Percentiles rank a stretch among this genome's conserved stretches.
These are phyloP conservation scores for Amphimallon solstitiale DNA, from an alignment of 2,888 invertebrate species.

Conservation along the genomic window DNA sequence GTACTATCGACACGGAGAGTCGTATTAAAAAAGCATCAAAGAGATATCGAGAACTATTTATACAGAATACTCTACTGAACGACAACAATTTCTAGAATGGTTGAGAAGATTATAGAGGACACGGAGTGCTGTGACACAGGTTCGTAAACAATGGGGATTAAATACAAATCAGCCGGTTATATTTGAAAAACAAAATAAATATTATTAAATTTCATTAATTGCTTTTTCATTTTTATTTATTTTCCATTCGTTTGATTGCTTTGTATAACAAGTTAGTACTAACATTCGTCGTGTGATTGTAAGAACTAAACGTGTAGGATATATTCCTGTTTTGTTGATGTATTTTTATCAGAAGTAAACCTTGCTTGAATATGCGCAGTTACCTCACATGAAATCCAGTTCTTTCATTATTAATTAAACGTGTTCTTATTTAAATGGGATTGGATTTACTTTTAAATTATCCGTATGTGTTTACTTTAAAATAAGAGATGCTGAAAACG, in stretches of 20 bases:
- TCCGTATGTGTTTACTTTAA: not conserved
- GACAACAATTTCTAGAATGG: constrained; percentile 63
- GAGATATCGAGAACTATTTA: too few species aligned
- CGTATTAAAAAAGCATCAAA: not conserved
- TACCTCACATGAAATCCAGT: not conserved
- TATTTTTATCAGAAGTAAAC: constrained; percentile 55
- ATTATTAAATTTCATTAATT: too few species aligned
- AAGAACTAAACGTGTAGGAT: too few species aligned
- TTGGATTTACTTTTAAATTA: not conserved
- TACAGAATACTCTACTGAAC: not conserved
- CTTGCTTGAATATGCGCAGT: not conserved
- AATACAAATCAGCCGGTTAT: not conserved
- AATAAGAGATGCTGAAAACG: too few species aligned
- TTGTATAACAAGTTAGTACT: not conserved
- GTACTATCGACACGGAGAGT: not conserved
- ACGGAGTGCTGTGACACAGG: constrained; percentile 66
- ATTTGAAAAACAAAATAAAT: not conserved
- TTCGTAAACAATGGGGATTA: constrained; percentile 48
- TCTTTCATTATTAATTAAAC: constrained; percentile 1
- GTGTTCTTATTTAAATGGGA: too few species aligned
- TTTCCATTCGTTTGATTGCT: too few species aligned
- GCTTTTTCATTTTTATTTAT: too few species aligned
- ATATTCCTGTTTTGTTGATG: constrained; percentile 52
- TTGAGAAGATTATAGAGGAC: constrained; percentile 75
- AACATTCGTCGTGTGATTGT: not conserved